phyloP scores from a whole-genome alignment of 1,140 invertebrate genomes.

The Drosophila eugracilis region DNA sequence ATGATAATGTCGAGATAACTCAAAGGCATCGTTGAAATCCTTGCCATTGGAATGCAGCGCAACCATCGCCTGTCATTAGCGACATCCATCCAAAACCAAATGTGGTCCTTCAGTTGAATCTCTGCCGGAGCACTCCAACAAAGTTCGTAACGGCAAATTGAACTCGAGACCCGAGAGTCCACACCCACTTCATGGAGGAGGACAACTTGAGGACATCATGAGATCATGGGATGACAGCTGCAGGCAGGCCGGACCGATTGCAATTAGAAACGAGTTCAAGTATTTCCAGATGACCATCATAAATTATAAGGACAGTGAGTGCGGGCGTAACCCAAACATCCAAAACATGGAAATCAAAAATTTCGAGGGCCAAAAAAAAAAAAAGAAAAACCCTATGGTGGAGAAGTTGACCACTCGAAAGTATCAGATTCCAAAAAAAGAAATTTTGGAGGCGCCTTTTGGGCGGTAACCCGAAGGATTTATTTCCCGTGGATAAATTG shows the following conservation, averaged over 20 bases:
- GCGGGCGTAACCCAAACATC: constrained; percentile 65
- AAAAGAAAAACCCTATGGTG: too few relatives aligned
- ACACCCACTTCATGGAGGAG: constrained; percentile 4
- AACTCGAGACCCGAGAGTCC: neutral
- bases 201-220: constrained; percentile 10
- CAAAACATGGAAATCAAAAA: constrained; percentile 83
- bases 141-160: constrained; percentile 3
- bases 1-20: neutral
- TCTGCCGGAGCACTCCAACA: constrained; percentile 5
- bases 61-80: constrained; percentile 8
- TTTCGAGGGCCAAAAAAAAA: constrained; percentile 53
- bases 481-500: constrained; percentile 63
- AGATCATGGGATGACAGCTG: constrained; percentile 34
- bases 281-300: constrained; percentile 49
- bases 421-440: constrained; percentile 18
- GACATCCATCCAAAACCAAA: constrained; percentile 6
- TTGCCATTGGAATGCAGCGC: neutral
- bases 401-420: constrained; percentile 37
- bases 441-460: constrained; percentile 7
- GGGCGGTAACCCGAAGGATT: constrained; percentile 37
- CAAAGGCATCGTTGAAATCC: neutral
- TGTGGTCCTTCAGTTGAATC: neutral
- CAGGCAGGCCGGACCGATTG: constrained; percentile 15
- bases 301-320: constrained; percentile 49
- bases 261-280: constrained; percentile 33